Percentiles rank a stretch among this genome's conserved stretches.
These are phyloP conservation scores for Elegia similella DNA, from an alignment of 2,888 invertebrate genomes.

Conservation along the genomic window DNA sequence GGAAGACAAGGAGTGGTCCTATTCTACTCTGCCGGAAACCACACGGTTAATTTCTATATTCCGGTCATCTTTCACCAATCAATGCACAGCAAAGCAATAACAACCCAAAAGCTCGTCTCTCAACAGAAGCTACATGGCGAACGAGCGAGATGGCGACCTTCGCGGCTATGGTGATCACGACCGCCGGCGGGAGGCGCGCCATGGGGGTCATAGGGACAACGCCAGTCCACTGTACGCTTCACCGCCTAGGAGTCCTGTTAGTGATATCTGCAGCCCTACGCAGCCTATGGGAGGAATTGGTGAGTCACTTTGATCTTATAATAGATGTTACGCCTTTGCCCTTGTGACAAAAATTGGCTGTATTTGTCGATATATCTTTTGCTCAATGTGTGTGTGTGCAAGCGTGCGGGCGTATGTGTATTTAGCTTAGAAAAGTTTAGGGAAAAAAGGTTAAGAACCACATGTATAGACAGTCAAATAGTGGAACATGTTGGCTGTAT, in stretches of 20 bases:
- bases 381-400: too few species aligned
- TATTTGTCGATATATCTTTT: too few species aligned
- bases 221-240: constrained; percentile 89
- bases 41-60: too few species aligned
- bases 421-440: too few species aligned
- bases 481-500: too few species aligned
- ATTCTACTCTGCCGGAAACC: too few species aligned
- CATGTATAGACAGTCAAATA: too few species aligned
- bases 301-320: constrained; percentile 21
- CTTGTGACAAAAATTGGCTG: too few species aligned
- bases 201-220: constrained; percentile 52
- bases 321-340: too few species aligned
- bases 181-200: constrained; percentile 84
- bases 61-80: not conserved
- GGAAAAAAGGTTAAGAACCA: too few species aligned
- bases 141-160: constrained; percentile 63
- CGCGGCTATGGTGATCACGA: constrained; percentile 56
- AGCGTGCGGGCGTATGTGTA: too few species aligned
- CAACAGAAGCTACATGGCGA: constrained; percentile 63
- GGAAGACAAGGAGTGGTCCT: too few species aligned
- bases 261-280: constrained; percentile 80
- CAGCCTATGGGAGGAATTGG: constrained; percentile 55
- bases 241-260: constrained; percentile 88
- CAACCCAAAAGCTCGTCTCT: not conserved
- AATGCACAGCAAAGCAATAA: not conserved